phyloP scores from a whole-genome alignment of 2,113 vertebrate genomes.

The Actenoides hombroni region DNA sequence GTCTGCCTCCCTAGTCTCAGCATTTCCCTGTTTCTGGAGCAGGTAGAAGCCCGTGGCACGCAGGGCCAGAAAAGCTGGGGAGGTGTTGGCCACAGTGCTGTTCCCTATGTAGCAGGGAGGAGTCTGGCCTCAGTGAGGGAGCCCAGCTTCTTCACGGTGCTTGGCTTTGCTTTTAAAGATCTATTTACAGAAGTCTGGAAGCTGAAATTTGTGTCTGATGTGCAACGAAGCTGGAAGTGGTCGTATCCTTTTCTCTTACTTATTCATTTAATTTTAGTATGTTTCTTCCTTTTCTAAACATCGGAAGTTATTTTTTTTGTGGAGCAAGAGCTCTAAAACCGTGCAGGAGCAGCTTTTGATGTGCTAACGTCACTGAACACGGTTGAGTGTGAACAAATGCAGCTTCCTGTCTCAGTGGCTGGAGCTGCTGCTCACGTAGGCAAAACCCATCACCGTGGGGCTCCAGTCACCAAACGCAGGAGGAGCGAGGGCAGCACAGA shows the following conservation, averaged over 20 bases:
- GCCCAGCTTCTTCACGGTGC: neutral
- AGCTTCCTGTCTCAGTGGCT: neutral
- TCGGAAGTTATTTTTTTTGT: neutral
- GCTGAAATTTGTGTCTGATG: neutral
- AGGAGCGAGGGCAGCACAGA: neutral
- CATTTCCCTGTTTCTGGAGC: neutral
- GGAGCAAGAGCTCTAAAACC: neutral
- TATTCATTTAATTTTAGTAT: neutral
- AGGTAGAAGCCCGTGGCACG: neutral
- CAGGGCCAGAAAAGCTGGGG: neutral
- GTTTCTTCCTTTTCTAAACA: neutral
- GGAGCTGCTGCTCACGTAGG: neutral
- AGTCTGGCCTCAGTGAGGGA: neutral
- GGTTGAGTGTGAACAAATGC: neutral
- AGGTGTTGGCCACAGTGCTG: neutral
- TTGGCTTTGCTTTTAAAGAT: neutral
- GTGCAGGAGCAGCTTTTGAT: neutral
- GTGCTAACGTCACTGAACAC: rapidly evolving
- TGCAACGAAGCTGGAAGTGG: neutral
- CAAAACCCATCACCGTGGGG: neutral
- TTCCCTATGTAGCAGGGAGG: neutral
- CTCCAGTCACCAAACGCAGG: neutral
- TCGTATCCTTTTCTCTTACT: neutral
- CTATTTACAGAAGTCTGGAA: neutral
- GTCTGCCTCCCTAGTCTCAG: neutral